Evolutionary conservation across 2,888 invertebrate species (phyloP).

Genomic region (Eretmocerus hayati): DNA sequence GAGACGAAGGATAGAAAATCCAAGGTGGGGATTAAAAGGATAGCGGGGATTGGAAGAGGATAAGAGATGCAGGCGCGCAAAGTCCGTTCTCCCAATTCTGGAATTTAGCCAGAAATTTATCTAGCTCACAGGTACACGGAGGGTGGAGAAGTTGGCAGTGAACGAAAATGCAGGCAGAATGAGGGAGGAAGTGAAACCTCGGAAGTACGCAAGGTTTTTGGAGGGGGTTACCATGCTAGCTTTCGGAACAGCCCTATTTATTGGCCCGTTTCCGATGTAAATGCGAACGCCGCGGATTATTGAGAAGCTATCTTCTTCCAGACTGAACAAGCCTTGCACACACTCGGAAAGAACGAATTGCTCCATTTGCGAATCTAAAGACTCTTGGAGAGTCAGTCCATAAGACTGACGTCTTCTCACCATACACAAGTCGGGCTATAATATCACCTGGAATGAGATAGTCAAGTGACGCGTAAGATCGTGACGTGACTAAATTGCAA

Average conservation of each 20-base stretch:
- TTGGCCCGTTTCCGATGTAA: constrained; percentile 36
- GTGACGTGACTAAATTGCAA: too few species aligned
- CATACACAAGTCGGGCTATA: constrained; percentile 6
- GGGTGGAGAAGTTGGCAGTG: neutral
- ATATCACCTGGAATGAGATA: constrained; percentile 2
- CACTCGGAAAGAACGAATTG: neutral
- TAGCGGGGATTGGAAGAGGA: constrained; percentile 7
- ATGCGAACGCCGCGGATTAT: constrained; percentile 38
- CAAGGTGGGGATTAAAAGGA: constrained; percentile 10
- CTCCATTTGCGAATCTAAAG: constrained; percentile 2
- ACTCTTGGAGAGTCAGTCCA: constrained; percentile 4
- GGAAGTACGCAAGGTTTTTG: too few species aligned
- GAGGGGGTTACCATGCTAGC: neutral
- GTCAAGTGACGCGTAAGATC: neutral
- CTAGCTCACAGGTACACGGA: constrained; percentile 30
- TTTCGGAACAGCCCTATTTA: constrained; percentile 32
- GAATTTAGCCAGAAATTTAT: constrained; percentile 40
- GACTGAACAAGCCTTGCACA: neutral
- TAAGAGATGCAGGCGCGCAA: constrained; percentile 4
- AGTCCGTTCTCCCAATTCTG: constrained; percentile 26
- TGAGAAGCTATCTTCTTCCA: constrained; percentile 33
- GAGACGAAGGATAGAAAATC: constrained; percentile 6
- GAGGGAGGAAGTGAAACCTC: neutral
- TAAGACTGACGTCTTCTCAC: neutral
- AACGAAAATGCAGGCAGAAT: neutral